Evolutionary conservation across 1,140 invertebrate genomes (phyloP), one percentile per base, ranked within the genome.

Genomic region (Reticulitermes speratus): DNA sequence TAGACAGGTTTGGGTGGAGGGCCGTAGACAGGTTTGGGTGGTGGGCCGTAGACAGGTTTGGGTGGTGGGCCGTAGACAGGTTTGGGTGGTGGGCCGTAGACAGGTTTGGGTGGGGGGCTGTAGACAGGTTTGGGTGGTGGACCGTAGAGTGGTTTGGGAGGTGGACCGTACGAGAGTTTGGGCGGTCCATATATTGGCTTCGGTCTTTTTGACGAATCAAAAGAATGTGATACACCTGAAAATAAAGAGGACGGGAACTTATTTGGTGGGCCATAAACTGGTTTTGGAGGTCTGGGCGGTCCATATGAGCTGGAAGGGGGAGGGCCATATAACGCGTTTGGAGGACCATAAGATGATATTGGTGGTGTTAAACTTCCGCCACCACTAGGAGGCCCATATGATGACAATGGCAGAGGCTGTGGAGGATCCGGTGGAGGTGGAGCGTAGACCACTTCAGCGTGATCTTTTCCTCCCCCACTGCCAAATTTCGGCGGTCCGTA

Each of bases 1-100:
- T 91, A 90, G 52, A 92, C 88, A 16, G 92, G 90, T n/a, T 92
- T 90, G 23, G 91, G 88, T 8, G 91, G 89, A 83, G 91, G 90
- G 87, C 92, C 90, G 87, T 92, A 91, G 89, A 86, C 48, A 25
- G 75, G 82, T 85, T 86, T 86, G 2, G 75, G 84, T 7, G 84
- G 84, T 16, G 85, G 87, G 21, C 87, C 87, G 85, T 87, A 87
- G 5, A 44, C 86, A n/a, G 88, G 87, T 87, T 88, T 88, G 32
- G 88, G 87, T 44, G 89, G 89, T 23, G 92, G 88, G 88, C 90
- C 87, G 90, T 90, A 88, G 89, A 84, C 38, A 25, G 75, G 82
- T 85, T 86, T 86, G 2, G 75, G 84, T 14, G 84, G 84, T 14
- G 85, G 87, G 32, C 87, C 87, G 83, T 87, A 87, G 1, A 59